phyloP scores from a whole-genome alignment of 1,140 invertebrate genomes.

The Apocrypta bakeri region DNA sequence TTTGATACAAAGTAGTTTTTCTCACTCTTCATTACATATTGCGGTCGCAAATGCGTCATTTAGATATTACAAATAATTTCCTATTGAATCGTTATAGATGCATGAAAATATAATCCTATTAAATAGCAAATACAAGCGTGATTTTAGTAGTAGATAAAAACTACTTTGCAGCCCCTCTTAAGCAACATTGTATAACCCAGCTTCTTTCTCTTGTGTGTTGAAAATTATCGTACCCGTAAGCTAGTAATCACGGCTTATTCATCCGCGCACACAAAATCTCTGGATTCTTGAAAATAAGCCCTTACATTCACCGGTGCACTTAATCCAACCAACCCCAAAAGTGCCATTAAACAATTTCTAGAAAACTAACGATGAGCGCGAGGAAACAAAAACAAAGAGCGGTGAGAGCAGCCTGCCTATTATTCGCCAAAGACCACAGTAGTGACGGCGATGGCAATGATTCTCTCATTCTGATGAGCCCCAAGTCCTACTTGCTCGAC shows the following conservation, averaged over 20 bases:
- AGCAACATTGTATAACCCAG: background rate
- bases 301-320: background rate
- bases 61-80: background rate
- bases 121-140: background rate
- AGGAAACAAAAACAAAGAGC: constrained; percentile 36
- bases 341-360: background rate
- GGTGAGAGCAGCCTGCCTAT: background rate
- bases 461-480: background rate
- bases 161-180: constrained; percentile 21
- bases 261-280: background rate
- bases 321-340: background rate
- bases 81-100: background rate
- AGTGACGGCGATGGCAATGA: background rate
- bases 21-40: background rate
- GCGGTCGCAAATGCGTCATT: background rate
- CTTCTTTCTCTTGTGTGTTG: background rate
- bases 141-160: constrained; percentile 1
- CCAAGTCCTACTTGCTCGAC: constrained; percentile 42
- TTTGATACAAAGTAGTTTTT: background rate
- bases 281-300: background rate
- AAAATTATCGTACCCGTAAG: background rate
- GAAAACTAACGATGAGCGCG: background rate
- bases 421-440: background rate
- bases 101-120: background rate
- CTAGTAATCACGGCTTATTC: background rate